phyloP scores from a whole-genome alignment of 2,113 vertebrate genomes.

The Ascaphus truei region DNA sequence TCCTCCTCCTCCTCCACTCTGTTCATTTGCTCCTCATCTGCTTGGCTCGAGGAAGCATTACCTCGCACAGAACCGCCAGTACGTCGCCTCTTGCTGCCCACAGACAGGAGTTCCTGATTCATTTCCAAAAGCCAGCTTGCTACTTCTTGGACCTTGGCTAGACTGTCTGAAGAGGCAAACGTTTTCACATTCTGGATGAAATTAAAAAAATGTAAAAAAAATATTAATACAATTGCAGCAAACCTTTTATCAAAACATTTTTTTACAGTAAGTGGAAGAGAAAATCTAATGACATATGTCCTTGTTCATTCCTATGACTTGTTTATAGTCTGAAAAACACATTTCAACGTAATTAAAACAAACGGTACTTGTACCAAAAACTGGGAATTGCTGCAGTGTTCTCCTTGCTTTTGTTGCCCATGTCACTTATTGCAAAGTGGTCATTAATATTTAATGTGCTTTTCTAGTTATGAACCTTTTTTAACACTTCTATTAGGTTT shows the following conservation, averaged over 20 bases:
- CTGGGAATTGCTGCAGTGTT: not conserved
- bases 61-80: constrained; percentile 85
- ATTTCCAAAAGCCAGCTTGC: constrained; percentile 99
- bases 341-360: too few species aligned
- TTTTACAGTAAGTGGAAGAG: too few species aligned
- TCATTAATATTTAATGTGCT: not conserved
- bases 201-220: not conserved
- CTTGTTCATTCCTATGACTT: too few species aligned
- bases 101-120: constrained; percentile 99
- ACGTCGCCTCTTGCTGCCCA: constrained; percentile 93
- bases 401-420: not conserved
- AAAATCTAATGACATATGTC: too few species aligned
- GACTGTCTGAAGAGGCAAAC: constrained; percentile 96
- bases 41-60: constrained; percentile 88
- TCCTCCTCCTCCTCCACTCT: constrained; percentile 83
- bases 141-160: constrained; percentile 99
- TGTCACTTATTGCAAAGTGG: not conserved
- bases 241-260: too few species aligned
- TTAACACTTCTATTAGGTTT: not conserved
- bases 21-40: constrained; percentile 86
- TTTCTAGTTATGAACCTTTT: not conserved
- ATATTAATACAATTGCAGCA: too few species aligned
- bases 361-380: too few species aligned
- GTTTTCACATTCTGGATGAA: constrained; percentile 88
- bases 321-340: too few species aligned